Evolutionary conservation across 2,113 vertebrate species (phyloP).

Genomic region (Pollimyrus isidori): DNA sequence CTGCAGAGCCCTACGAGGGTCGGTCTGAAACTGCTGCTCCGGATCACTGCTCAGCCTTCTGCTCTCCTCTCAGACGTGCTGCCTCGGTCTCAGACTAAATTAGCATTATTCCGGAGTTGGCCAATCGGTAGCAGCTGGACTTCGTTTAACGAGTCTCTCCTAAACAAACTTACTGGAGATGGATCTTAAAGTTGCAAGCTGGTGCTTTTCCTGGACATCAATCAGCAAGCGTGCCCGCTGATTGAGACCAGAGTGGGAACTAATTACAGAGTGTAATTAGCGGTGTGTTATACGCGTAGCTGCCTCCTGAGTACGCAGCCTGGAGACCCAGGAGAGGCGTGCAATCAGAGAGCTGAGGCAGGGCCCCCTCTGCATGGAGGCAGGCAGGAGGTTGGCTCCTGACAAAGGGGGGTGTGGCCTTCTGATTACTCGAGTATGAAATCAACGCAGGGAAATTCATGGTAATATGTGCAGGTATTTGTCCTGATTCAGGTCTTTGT

Average conservation of each 20-base stretch:
- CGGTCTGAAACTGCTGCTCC: constrained; percentile 4
- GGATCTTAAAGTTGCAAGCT: background rate
- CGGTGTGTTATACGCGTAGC: background rate
- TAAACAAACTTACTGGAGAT: background rate
- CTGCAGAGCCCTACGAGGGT: background rate
- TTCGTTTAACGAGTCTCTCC: background rate
- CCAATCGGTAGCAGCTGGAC: constrained; percentile 3
- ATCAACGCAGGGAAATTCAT: background rate
- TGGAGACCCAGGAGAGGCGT: background rate
- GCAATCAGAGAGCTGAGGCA: background rate
- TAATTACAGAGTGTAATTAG: constrained; percentile 5
- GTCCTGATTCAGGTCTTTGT: background rate
- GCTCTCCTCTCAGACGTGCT: constrained; percentile 23
- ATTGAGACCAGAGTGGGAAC: background rate
- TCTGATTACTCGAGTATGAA: background rate
- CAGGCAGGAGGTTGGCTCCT: no score
- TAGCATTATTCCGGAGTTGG: constrained; percentile 8
- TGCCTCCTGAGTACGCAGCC: background rate
- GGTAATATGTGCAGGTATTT: background rate
- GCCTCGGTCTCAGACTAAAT: constrained; percentile 32
- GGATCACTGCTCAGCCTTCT: constrained; percentile 21
- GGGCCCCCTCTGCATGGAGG: background rate
- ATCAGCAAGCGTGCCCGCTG: background rate
- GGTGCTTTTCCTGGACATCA: background rate
- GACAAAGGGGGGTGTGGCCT: background rate